phyloP scores from a whole-genome alignment of 1,140 invertebrate species.

The Drosophila dunni region DNA sequence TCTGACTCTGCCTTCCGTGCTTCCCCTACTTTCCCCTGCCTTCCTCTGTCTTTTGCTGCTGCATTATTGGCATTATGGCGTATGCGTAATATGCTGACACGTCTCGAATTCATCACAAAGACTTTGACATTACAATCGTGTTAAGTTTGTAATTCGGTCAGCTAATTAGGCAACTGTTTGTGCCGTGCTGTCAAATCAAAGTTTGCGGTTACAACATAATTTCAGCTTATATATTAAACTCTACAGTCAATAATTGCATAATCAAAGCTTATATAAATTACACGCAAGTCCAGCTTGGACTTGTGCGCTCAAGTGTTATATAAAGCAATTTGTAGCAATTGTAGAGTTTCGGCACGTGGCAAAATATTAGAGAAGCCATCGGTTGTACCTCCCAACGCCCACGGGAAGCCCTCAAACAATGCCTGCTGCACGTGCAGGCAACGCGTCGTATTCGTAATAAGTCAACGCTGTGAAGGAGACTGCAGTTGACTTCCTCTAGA shows the following conservation, averaged over 20 bases:
- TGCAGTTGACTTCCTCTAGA: conserved; percentile 51
- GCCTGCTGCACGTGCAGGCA: conserved; percentile 57
- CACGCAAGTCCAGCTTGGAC: background rate
- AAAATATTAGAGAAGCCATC: conserved; percentile 26
- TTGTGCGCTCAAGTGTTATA: conserved; percentile 5
- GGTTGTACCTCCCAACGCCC: conserved; percentile 59
- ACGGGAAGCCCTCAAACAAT: conserved; percentile 19
- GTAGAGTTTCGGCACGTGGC: conserved; percentile 30
- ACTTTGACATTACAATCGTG: conserved; percentile 34
- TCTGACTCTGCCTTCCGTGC: background rate
- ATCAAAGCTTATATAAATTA: background rate
- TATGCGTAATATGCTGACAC: conserved; percentile 55
- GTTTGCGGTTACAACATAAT: background rate
- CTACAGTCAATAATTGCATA: conserved; percentile 21
- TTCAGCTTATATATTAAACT: conserved; percentile 7
- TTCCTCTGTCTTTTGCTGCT: background rate
- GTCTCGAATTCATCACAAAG: conserved; percentile 17
- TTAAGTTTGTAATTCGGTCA: conserved; percentile 4
- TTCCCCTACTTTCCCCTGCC: too few relatives aligned
- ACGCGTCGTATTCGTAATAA: conserved; percentile 76
- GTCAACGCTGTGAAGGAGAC: conserved; percentile 63
- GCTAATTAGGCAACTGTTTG: conserved; percentile 5
- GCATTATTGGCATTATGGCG: conserved; percentile 33
- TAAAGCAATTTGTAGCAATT: conserved; percentile 16
- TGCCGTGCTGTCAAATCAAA: background rate